Percentiles rank a stretch among this genome's conserved stretches.
Conservation (phyloP, 1,140 invertebrate genomes). For the Euwallacea similis region DNA sequence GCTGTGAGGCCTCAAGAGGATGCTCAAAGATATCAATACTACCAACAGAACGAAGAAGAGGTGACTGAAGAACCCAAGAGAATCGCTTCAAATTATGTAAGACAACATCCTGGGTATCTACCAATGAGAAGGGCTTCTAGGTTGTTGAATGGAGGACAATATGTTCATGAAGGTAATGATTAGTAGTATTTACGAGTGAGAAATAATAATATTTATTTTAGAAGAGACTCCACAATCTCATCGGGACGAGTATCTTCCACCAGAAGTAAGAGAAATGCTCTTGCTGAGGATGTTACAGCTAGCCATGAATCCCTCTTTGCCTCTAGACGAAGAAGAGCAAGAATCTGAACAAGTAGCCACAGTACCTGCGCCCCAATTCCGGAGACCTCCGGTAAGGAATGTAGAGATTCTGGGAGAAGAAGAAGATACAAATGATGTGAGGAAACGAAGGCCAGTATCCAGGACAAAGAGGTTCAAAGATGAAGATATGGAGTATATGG, state of each 20-base stretch:
- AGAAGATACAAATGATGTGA: constrained; percentile 27
- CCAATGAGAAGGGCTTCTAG: too few relatives aligned
- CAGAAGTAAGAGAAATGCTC: constrained; percentile 67
- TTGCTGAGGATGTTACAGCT: constrained; percentile 69
- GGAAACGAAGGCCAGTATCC: constrained; percentile 4
- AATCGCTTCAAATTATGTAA: constrained; percentile 18
- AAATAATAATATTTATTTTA: not conserved
- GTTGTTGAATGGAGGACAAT: too few relatives aligned
- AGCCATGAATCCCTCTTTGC: constrained; percentile 66
- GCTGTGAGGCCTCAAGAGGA: constrained; percentile 20
- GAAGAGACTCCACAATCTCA: not conserved
- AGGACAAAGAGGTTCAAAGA: constrained; percentile 30
- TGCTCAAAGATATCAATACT: constrained; percentile 16
- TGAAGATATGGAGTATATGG: constrained; percentile 40
- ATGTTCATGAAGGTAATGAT: not conserved
- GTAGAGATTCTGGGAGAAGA: constrained; percentile 64
- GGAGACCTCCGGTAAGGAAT: constrained; percentile 59
- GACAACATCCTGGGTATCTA: not conserved
- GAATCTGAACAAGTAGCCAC: constrained; percentile 34
- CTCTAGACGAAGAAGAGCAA: constrained; percentile 51
- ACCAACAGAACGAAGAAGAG: constrained; percentile 21
- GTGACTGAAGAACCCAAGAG: constrained; percentile 20
- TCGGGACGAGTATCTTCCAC: constrained; percentile 62
- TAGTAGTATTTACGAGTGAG: not conserved
- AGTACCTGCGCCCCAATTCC: constrained; percentile 48